A percentile compares a stretch with the other conserved stretches of the same genome.
These are phyloP conservation scores for Andricus quercusramuli DNA, from an alignment of 2,888 invertebrate genomes.

Conservation along the genomic window DNA sequence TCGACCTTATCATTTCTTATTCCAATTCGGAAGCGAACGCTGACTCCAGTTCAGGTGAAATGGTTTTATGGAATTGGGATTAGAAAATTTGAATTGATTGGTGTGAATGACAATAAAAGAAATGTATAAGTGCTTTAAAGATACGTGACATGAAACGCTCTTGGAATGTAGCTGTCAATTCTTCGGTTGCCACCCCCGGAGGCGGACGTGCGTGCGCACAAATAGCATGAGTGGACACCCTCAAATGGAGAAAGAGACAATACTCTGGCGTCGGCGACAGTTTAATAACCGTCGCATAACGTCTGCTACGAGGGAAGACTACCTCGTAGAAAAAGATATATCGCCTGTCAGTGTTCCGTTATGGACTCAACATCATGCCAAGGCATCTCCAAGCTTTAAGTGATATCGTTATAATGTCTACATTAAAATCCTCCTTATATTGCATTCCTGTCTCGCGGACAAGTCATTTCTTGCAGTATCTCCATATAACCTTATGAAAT, in stretches of 20 bases:
- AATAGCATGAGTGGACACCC: constrained; percentile 51
- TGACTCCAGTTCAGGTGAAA: neutral
- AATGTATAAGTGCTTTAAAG: constrained; percentile 40
- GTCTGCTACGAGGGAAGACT: constrained; percentile 50
- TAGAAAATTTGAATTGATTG: neutral
- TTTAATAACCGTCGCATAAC: constrained; percentile 70
- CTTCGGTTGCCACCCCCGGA: constrained; percentile 48
- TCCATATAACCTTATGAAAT: neutral
- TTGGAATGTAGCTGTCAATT: constrained; percentile 49
- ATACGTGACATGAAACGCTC: constrained; percentile 42
- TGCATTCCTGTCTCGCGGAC: constrained; percentile 4
- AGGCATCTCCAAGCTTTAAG: constrained; percentile 13
- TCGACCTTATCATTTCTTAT: too few relatives aligned
- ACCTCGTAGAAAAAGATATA: constrained; percentile 46
- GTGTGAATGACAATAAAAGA: neutral
- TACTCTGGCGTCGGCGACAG: constrained; percentile 60
- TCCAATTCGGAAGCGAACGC: too few relatives aligned
- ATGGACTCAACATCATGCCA: constrained; percentile 31
- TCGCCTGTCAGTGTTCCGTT: constrained; percentile 39
- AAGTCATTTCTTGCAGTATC: constrained; percentile 13
- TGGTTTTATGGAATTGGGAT: neutral
- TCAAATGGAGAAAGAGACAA: constrained; percentile 46
- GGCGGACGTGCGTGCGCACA: constrained; percentile 55
- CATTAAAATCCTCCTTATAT: constrained; percentile 20
- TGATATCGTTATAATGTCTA: constrained; percentile 38